Evolutionary conservation across 2,797 vertebrate species (phyloP).

Genomic region (Enteromius viviparus): DNA sequence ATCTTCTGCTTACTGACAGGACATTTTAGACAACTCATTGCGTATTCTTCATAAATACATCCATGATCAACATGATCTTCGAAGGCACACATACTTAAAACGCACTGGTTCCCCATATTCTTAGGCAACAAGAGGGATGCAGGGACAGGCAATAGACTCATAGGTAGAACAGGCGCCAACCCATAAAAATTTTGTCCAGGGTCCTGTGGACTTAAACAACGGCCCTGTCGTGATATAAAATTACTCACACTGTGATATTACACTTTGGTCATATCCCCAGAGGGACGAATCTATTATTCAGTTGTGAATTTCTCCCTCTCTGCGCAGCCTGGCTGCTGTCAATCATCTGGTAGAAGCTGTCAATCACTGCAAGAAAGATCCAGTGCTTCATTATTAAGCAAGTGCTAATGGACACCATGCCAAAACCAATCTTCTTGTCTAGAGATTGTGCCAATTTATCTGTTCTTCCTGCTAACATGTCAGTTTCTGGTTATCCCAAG

Average conservation of each 20-base stretch:
- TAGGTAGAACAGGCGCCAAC: not conserved
- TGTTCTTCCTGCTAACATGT: not conserved
- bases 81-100: constrained; percentile 1
- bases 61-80: not conserved
- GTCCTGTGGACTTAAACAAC: not conserved
- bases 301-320: not conserved
- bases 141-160: not conserved
- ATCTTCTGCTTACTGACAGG: constrained; percentile 29
- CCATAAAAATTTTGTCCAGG: not conserved
- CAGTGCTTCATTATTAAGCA: constrained; percentile 18
- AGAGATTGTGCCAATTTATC: constrained; percentile 1
- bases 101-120: not conserved
- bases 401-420: constrained; percentile 31
- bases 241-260: constrained; percentile 7
- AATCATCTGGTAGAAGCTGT: not conserved
- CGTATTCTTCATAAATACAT: not conserved
- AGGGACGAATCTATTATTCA: not conserved
- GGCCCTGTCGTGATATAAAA: not conserved
- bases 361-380: constrained; percentile 1
- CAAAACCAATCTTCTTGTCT: constrained; percentile 26
- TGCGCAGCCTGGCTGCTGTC: not conserved
- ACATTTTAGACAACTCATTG: constrained; percentile 4
- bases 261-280: not conserved
- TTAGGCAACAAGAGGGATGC: not conserved
- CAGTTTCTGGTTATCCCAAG: not conserved